Evolutionary conservation across 2,888 invertebrate genomes (phyloP).

Genomic region (Hypsopygia costalis): DNA sequence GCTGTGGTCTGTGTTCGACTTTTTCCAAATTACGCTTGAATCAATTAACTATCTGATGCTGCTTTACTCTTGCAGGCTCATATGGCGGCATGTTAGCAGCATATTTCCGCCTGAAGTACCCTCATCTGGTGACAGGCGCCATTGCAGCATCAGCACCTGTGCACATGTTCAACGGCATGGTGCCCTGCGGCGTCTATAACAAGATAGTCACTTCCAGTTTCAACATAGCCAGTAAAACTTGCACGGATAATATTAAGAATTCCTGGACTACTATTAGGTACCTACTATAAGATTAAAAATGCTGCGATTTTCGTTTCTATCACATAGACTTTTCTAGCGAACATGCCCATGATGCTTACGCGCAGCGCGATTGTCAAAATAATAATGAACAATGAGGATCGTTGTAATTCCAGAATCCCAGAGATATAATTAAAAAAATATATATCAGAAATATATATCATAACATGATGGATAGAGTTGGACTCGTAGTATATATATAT

Average conservation of each 20-base stretch:
- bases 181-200: constrained; percentile 88
- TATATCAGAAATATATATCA: too few species aligned
- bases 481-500: too few species aligned
- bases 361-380: too few species aligned
- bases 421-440: too few species aligned
- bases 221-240: constrained; percentile 71
- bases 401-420: too few species aligned
- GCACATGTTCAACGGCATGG: constrained; percentile 90
- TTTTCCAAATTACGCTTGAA: too few species aligned
- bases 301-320: too few species aligned
- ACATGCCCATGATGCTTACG: too few species aligned
- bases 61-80: constrained; percentile 82
- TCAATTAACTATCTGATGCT: background rate
- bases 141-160: constrained; percentile 96
- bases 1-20: too few species aligned
- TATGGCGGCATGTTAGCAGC: constrained; percentile 99
- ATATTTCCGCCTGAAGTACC: constrained; percentile 98
- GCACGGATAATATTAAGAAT: constrained; percentile 85
- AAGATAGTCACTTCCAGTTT: constrained; percentile 91
- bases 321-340: too few species aligned
- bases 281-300: background rate
- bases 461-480: too few species aligned
- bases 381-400: too few species aligned
- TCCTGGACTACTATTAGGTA: constrained; percentile 91
- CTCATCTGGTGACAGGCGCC: constrained; percentile 91